phyloP scores from a whole-genome alignment of 2,888 invertebrate genomes.

The Noctuana brunneofusca region DNA sequence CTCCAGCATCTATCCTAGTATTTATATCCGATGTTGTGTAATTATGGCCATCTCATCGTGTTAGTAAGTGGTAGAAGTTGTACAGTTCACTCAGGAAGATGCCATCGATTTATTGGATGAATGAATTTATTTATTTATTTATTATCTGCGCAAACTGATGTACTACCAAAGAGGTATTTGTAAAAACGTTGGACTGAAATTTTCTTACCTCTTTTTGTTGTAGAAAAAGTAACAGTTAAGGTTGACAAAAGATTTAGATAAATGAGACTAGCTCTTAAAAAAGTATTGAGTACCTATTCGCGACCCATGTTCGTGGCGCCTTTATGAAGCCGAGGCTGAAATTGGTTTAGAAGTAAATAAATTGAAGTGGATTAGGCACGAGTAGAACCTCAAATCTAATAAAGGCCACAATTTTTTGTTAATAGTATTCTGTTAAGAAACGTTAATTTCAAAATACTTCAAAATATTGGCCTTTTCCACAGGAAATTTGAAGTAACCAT shows the following conservation, averaged over 20 bases:
- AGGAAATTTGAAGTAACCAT: too few species aligned
- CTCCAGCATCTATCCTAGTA: neutral
- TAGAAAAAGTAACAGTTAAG: slow-evolving; percentile 16
- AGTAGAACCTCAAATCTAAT: neutral
- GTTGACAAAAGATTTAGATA: slow-evolving; percentile 22
- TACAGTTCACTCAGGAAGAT: too few species aligned
- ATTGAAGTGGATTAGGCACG: slow-evolving; percentile 9
- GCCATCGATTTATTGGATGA: too few species aligned
- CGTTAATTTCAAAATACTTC: too few species aligned
- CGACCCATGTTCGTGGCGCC: too few species aligned
- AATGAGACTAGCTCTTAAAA: slow-evolving; percentile 24
- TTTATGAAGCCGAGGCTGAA: slow-evolving; percentile 10
- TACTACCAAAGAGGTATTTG: too few species aligned
- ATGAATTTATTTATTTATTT: too few species aligned
- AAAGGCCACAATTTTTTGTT: slow-evolving; percentile 7
- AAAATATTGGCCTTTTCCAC: too few species aligned
- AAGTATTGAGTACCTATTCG: neutral
- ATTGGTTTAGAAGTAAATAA: slow-evolving; percentile 13
- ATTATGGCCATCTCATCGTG: neutral
- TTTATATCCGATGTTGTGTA: neutral
- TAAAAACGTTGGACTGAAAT: too few species aligned
- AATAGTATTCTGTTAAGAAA: neutral
- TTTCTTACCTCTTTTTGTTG: neutral
- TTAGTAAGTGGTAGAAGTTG: neutral
- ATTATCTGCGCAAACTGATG: too few species aligned